phyloP scores from a whole-genome alignment of 2,113 vertebrate species.

The Australoheros scitulus region DNA sequence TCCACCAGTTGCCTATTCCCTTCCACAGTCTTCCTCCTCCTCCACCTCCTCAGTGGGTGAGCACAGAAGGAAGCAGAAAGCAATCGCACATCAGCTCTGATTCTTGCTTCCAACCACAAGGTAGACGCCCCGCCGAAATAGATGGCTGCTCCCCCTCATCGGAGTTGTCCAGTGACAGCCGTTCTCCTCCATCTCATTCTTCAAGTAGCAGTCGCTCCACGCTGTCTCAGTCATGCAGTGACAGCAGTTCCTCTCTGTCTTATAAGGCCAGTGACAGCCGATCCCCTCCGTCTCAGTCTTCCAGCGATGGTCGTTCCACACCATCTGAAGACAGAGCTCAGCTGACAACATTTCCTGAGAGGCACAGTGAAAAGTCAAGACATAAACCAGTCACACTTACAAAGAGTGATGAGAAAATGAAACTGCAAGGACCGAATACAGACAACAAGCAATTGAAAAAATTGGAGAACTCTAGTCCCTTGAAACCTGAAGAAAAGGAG shows the following conservation, averaged over 20 bases:
- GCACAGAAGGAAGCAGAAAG: neutral
- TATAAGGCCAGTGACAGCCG: conserved; percentile 26
- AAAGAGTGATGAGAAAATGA: conserved; percentile 60
- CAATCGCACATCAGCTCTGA: neutral
- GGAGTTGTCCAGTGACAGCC: conserved; percentile 76
- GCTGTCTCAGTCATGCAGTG: conserved; percentile 17
- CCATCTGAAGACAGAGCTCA: conserved; percentile 71
- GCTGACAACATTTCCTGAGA: conserved; percentile 75
- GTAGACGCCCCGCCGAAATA: conserved; percentile 78
- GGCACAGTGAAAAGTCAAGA: conserved; percentile 76
- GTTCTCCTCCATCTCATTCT: conserved; percentile 73
- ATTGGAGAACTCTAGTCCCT: conserved; percentile 68
- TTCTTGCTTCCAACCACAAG: conserved; percentile 48
- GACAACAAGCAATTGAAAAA: conserved; percentile 42
- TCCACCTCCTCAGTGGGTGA: conserved; percentile 60
- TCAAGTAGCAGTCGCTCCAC: conserved; percentile 76
- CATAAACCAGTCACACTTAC: conserved; percentile 49
- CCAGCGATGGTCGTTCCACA: conserved; percentile 70
- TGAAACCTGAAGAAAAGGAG: conserved; percentile 83
- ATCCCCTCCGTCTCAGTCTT: conserved; percentile 70
- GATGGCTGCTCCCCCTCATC: conserved; percentile 52
- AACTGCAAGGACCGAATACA: conserved; percentile 59
- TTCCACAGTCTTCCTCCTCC: conserved; percentile 78
- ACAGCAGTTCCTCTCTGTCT: conserved; percentile 36
- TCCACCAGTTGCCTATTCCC: conserved; percentile 80